Percentiles rank a stretch among this genome's conserved stretches.
These are phyloP conservation scores for Aporophyla nigra DNA, from an alignment of 2,888 invertebrate genomes.

Conservation along the genomic window DNA sequence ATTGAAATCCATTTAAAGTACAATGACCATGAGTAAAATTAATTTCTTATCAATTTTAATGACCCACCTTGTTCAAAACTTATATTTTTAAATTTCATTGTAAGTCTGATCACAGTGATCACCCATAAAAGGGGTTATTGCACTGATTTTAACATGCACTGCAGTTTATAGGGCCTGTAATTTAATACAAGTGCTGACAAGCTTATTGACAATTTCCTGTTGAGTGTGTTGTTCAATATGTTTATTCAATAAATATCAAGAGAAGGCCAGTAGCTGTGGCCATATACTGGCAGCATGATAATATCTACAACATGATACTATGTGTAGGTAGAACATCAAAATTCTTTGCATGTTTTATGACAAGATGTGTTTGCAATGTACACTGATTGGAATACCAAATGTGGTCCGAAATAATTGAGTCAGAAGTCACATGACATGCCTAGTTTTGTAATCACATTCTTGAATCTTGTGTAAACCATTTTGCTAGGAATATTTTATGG, in stretches of 20 bases:
- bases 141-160: constrained; percentile 72
- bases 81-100: constrained; percentile 14
- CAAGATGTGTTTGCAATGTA: constrained; percentile 71
- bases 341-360: constrained; percentile 71
- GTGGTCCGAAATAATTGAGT: constrained; percentile 70
- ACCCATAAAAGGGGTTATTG: constrained; percentile 71
- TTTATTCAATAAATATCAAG: constrained; percentile 82
- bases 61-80: constrained; percentile 12
- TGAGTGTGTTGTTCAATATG: constrained; percentile 81
- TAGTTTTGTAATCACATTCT: constrained; percentile 64
- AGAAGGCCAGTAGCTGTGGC: constrained; percentile 67
- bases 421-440: constrained; percentile 64
- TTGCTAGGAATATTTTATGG: constrained; percentile 36
- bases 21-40: constrained; percentile 39
- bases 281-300: constrained; percentile 48
- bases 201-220: constrained; percentile 88
- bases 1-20: constrained; percentile 13
- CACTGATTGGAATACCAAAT: constrained; percentile 77
- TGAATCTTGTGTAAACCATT: constrained; percentile 55
- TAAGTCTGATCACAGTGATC: constrained; percentile 12
- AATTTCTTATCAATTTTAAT: constrained; percentile 39
- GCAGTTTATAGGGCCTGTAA: constrained; percentile 65
- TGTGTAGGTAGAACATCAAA: constrained; percentile 62
- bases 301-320: constrained; percentile 52
- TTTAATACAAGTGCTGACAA: constrained; percentile 79